A percentile compares a stretch with the other conserved stretches of the same genome.
phyloP scores from a whole-genome alignment of 2,113 vertebrate genomes.

The Theristicus caerulescens region DNA sequence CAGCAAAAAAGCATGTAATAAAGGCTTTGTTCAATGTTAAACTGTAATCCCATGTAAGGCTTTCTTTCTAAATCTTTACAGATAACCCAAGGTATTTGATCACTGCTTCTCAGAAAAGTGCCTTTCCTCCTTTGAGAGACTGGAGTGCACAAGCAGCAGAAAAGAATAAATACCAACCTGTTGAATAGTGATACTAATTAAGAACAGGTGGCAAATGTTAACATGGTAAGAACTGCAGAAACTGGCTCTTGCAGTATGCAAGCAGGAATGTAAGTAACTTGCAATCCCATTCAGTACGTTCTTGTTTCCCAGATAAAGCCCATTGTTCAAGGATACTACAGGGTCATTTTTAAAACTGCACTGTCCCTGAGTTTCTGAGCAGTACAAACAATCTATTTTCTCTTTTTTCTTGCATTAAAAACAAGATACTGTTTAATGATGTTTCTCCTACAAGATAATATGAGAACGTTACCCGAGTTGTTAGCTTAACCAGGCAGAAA shows the following conservation, averaged over 20 bases:
- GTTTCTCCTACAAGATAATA: conserved; percentile 22
- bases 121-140: background rate
- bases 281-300: background rate
- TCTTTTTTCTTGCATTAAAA: background rate
- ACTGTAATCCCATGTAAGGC: background rate
- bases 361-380: conserved; percentile 32
- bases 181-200: background rate
- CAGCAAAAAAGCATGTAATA: background rate
- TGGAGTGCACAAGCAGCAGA: background rate
- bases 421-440: background rate
- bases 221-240: background rate
- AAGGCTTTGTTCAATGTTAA: background rate
- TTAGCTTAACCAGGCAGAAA: conserved; percentile 67
- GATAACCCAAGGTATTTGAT: background rate
- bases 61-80: background rate
- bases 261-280: background rate
- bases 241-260: background rate
- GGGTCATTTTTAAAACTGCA: conserved; percentile 50
- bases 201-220: background rate
- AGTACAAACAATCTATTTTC: conserved; percentile 49
- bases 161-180: background rate
- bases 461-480: conserved; percentile 34
- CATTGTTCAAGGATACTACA: background rate
- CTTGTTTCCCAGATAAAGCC: background rate
- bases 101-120: background rate